Conservation (phyloP, 2,888 invertebrate genomes). For the Latheticus oryzae region DNA sequence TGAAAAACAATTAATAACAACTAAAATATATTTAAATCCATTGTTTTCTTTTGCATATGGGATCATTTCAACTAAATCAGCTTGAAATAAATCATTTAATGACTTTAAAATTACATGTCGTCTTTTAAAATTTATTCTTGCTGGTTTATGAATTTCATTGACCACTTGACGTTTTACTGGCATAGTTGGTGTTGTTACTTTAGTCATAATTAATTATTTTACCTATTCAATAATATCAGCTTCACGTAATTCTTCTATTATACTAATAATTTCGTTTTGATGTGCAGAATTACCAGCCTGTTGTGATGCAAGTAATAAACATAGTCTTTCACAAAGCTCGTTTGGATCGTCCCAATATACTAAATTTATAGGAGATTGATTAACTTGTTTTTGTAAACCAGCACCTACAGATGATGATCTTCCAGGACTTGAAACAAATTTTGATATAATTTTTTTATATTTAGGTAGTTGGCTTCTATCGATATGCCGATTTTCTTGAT, state of each 20-base stretch:
- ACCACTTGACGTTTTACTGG: conserved; percentile 5
- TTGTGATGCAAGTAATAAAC: conserved; percentile 44
- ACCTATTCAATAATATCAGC: conserved; percentile 17
- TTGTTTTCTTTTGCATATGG: not conserved
- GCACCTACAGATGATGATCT: conserved; percentile 12
- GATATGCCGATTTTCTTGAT: conserved; percentile 22
- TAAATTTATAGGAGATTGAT: conserved; percentile 32
- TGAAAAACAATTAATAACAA: not conserved
- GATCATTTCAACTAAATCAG: conserved; percentile 8
- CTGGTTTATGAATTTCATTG: conserved; percentile 7
- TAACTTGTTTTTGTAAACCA: conserved; percentile 22
- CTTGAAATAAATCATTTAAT: conserved; percentile 1
- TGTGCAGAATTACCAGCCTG: conserved; percentile 40
- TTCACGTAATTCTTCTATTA: conserved; percentile 40
- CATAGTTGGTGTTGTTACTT: not conserved
- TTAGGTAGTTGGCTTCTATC: conserved; percentile 34
- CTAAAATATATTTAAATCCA: not conserved
- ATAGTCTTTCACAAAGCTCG: conserved; percentile 44
- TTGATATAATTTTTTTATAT: conserved; percentile 34
- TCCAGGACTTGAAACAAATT: not conserved
- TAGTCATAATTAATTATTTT: not conserved
- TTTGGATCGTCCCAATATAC: conserved; percentile 48
- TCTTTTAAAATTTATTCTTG: conserved; percentile 4
- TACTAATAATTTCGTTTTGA: conserved; percentile 44
- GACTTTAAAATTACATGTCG: conserved; percentile 1